Evolutionary conservation across 2,888 invertebrate species (phyloP), one percentile per base, ranked within the genome.

Genomic region (Autographa pulchrina): DNA sequence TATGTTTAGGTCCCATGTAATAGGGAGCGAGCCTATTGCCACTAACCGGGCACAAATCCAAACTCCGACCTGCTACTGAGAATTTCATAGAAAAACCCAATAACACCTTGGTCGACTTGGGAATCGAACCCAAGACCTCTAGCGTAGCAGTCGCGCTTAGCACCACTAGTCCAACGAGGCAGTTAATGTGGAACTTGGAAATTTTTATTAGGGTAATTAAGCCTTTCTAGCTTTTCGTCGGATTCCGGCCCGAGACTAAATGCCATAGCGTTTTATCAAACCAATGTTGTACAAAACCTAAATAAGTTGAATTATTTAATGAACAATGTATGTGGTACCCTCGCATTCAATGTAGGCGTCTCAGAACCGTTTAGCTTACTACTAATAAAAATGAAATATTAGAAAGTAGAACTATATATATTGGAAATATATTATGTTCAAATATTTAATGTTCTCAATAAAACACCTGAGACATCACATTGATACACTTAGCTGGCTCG

Each of bases 391-490:
- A 32, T 3, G 41, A 64, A 35, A 65, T 64, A 70, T 73, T 80
- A 78, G 77, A 84, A 83, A 83, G 83, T 82, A 64, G 73, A 67
- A 66, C 25, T 73, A 68, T 76, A 14, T 63, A 61, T 65, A 72
- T 65, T 74, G 64, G 41, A 74, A 67, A 74, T 70, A 64, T 25
- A 25, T 25, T 25, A 25, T 74, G 64, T 72, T 32, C 69, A 83
- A 78, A 77, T 62, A 79, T 11, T 71, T 25, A 65, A 38, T 78
- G 83, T 60, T 81, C 88, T 62, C 81, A 85, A 78, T 88, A 85
- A 81, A 86, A 88, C 88, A 87, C 81, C 80, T 89, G 87, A 77
- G 71, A 80, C 62, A 62, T 78, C 74, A 58, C 43, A 64, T 62
- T 65, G 70, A 70, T 71, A 62, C 35, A 59, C 9, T 65, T 6